Evolutionary conservation across 2,113 vertebrate species (phyloP).

Genomic region (Nannobrachium achirus): DNA sequence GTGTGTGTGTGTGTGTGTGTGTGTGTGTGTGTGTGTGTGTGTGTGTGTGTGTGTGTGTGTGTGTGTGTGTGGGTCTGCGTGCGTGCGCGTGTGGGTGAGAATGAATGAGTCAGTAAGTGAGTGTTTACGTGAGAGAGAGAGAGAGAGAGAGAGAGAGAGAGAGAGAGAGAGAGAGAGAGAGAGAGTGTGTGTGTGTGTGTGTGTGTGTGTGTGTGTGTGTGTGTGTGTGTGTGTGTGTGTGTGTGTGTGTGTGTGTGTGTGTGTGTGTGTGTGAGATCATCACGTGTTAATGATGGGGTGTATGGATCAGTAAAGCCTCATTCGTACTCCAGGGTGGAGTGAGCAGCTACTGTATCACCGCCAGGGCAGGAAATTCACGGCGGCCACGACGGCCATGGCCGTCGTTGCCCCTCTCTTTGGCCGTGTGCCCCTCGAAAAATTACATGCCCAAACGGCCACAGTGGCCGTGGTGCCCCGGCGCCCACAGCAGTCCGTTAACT

Average conservation of each 20-base stretch:
- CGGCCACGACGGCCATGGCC: too few relatives aligned
- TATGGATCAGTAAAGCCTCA: constrained; percentile 40
- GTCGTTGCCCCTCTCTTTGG: too few relatives aligned
- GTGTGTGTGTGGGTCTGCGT: background rate
- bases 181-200: background rate
- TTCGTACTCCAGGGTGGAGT: too few relatives aligned
- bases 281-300: background rate
- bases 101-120: too few relatives aligned
- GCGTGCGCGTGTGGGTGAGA: background rate
- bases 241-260: constrained; percentile 3
- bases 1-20: background rate
- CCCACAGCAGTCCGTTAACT: too few relatives aligned
- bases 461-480: too few relatives aligned
- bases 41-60: constrained; percentile 18
- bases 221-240: constrained; percentile 14
- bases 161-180: background rate
- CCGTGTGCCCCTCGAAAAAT: too few relatives aligned
- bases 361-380: too few relatives aligned
- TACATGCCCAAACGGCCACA: too few relatives aligned
- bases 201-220: constrained; percentile 2
- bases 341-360: too few relatives aligned
- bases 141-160: constrained; percentile 4
- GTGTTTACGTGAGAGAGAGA: constrained; percentile 3
- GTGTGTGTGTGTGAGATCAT: background rate
- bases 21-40: constrained; percentile 11